Base-by-base conservation (phyloP, 2,797 vertebrate genomes). In the Oryzias sinensis region DNA sequence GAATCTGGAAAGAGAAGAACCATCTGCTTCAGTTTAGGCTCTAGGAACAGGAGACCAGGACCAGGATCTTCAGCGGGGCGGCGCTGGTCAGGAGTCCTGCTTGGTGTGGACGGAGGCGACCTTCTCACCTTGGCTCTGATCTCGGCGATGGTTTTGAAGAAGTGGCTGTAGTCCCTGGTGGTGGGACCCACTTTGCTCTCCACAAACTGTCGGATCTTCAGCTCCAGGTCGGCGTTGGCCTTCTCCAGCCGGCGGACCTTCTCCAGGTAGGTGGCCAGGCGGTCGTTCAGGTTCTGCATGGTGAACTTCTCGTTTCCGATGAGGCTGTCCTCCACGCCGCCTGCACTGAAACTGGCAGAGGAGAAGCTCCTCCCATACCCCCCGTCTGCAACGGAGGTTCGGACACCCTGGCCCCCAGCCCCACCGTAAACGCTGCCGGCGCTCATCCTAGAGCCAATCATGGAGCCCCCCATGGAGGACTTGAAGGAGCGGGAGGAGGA, bases 261-360 rank as follows among this genome's bases (percentile, higher is more conserved):
- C 0, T 89, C 85, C 87, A 97, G 62, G 87, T 96, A 97, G 11
- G 84, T 14, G 0, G 93, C 90, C 88, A 97, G 83, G 5, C 95
- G 95, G 43, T 94, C 93, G 0, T 98, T 97, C 7, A 98, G 93
- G 74, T 91, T 93, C 85, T 95, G 93, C 95, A 97, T 95, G 58
- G 92, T 22, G 16, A 16, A 11, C 53, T 89, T 89, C 67, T 86
- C 79, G 44, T 80, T 86, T 42, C 65, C 73, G 0, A 70, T 59
- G 24, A 78, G 0, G 15, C 33, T 57, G 13, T 51, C 43, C 0
- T 84, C 72, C 0, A 14, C 0, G 1, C 79, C 85, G 15, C 64
- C 56, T 0, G 43, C 3, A 4, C 14, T 2, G 64, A 27, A 63
- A 47, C 24, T 52, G 16, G 5, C 0, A 0, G 76, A 50, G 15